These are phyloP conservation scores for Dastarcus helophoroides DNA, from an alignment of 2,888 invertebrate genomes.

Conservation along the genomic window DNA sequence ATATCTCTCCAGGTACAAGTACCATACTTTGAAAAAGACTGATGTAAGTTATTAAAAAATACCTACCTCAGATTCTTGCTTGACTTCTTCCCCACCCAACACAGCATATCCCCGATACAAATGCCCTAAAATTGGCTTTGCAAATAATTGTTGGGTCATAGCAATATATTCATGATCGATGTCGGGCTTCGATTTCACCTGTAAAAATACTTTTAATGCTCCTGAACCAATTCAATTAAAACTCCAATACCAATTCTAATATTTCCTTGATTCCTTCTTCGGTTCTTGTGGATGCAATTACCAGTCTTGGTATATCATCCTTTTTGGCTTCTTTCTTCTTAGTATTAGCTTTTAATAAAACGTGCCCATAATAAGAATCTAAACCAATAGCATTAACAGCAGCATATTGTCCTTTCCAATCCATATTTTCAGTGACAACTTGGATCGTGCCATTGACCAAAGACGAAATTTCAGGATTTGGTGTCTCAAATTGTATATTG, in stretches of 20 bases:
- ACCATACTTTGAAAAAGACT: too few relatives aligned
- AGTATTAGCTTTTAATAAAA: constrained; percentile 69
- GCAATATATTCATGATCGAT: constrained; percentile 41
- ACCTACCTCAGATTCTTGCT: constrained; percentile 30
- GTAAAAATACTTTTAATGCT: too few relatives aligned
- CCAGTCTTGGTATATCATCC: constrained; percentile 51
- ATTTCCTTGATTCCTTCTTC: constrained; percentile 61
- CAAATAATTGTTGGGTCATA: constrained; percentile 39
- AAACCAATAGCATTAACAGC: constrained; percentile 97
- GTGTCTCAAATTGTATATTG: constrained; percentile 77
- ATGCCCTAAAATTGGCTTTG: constrained; percentile 44
- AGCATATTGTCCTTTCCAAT: constrained; percentile 78
- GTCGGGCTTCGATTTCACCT: constrained; percentile 43
- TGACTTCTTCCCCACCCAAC: constrained; percentile 26
- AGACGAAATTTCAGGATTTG: constrained; percentile 83
- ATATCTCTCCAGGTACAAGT: too few relatives aligned
- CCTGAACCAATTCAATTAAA: constrained; percentile 2
- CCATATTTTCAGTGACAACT: constrained; percentile 69
- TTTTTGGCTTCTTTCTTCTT: constrained; percentile 48
- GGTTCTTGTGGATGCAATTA: constrained; percentile 75
- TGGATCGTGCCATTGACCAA: constrained; percentile 67
- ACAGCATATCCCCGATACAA: constrained; percentile 53
- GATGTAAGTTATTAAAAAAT: too few relatives aligned
- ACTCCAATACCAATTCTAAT: constrained; percentile 37
- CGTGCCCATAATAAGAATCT: constrained; percentile 89